phyloP scores from a whole-genome alignment of 2,888 invertebrate genomes.

The Stratiomys singularior region DNA sequence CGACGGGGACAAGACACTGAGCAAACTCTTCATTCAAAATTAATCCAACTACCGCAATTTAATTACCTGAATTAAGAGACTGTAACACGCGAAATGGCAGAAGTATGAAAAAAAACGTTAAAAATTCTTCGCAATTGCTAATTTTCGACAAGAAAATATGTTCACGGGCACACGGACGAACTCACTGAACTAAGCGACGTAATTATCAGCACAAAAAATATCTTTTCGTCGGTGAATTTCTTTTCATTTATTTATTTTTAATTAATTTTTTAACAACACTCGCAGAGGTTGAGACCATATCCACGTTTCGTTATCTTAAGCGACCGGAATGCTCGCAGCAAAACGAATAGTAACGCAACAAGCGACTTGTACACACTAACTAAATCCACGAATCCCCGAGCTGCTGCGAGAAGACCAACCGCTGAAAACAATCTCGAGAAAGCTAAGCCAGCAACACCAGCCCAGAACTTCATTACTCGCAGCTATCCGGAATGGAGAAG shows the following conservation, averaged over 20 bases:
- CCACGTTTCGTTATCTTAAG: background rate
- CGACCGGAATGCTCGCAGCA: constrained; percentile 23
- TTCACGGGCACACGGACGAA: background rate
- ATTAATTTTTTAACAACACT: background rate
- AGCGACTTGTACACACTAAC: constrained; percentile 44
- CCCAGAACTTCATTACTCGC: background rate
- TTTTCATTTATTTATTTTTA: background rate
- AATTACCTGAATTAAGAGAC: no score
- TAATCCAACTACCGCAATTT: no score
- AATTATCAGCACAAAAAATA: background rate
- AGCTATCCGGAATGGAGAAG: background rate
- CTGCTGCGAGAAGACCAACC: constrained; percentile 27
- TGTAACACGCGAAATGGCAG: no score
- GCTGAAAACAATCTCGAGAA: background rate
- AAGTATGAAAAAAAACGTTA: no score
- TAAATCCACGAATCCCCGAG: constrained; percentile 5
- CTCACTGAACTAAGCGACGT: no score
- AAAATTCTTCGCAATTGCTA: no score
- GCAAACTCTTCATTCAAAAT: no score
- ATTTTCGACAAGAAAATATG: background rate
- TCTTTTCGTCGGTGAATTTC: background rate
- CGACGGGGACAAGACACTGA: no score
- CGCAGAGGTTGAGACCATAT: background rate
- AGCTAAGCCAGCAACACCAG: constrained; percentile 10
- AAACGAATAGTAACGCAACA: constrained; percentile 27